Conservation (phyloP, 2,797 vertebrate genomes). For the Lycodopsis pacificus region DNA sequence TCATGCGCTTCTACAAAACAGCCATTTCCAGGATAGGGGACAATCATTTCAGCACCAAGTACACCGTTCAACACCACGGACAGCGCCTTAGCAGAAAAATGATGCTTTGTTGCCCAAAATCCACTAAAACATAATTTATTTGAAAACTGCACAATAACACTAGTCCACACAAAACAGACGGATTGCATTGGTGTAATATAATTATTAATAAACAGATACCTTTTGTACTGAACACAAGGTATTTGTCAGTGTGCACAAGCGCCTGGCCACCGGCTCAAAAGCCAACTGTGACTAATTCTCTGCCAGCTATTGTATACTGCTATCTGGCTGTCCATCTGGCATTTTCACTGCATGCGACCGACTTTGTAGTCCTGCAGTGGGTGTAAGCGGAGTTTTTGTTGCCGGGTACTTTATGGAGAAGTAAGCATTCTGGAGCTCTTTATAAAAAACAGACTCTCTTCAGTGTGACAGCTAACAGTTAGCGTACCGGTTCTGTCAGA, state of each 20-base stretch:
- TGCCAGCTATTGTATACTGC: neutral
- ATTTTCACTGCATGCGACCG: too few species aligned
- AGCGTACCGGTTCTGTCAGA: neutral
- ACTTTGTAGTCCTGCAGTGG: neutral
- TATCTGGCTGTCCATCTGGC: too few species aligned
- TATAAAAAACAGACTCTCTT: neutral
- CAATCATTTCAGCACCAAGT: neutral
- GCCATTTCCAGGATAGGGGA: too few species aligned
- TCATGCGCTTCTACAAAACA: too few species aligned
- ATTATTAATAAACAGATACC: neutral
- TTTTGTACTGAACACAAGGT: neutral
- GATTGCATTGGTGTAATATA: neutral
- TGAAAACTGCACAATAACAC: neutral
- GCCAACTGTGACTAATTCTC: neutral
- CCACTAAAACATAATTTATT: neutral
- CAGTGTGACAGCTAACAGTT: neutral
- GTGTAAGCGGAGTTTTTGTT: too few species aligned
- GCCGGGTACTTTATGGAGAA: too few species aligned
- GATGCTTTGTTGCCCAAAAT: too few species aligned
- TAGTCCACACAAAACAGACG: neutral
- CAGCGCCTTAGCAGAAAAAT: neutral
- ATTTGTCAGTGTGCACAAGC: neutral
- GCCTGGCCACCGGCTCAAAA: neutral
- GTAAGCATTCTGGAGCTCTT: neutral
- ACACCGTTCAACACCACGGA: too few species aligned